A percentile compares a stretch with the other conserved stretches of the same genome.
Conservation (phyloP, 2,888 invertebrate species). For the Megastigmus dorsalis region DNA sequence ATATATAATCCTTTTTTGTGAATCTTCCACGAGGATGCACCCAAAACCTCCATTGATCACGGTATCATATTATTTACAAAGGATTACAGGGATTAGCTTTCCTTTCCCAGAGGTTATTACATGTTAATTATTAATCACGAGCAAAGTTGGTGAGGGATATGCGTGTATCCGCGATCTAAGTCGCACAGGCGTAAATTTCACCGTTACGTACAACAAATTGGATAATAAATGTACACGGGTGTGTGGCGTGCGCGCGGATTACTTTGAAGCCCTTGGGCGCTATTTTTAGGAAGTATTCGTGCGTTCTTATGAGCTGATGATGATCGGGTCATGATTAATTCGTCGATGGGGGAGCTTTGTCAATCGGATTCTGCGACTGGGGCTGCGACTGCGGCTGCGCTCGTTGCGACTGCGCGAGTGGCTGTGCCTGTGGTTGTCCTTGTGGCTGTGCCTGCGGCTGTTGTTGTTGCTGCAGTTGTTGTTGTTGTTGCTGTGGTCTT, state of each 20-base stretch:
- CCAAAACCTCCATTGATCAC: constrained; percentile 67
- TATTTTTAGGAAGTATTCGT: too few species aligned
- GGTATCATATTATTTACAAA: constrained; percentile 63
- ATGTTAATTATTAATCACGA: too few species aligned
- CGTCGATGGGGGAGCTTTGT: constrained; percentile 2
- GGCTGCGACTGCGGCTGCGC: constrained; percentile 14
- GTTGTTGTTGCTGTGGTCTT: constrained; percentile 19
- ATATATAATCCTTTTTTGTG: too few species aligned
- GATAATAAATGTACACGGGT: constrained; percentile 32
- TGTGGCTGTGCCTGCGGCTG: not conserved
- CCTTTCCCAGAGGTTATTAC: not conserved
- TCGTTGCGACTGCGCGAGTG: not conserved
- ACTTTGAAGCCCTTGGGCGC: not conserved
- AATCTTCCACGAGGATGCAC: constrained; percentile 54
- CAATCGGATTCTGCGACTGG: not conserved
- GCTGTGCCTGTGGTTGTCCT: not conserved
- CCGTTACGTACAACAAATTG: not conserved
- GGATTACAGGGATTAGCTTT: constrained; percentile 16
- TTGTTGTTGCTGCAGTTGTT: constrained; percentile 18
- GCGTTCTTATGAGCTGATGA: too few species aligned
- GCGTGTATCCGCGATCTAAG: too few species aligned
- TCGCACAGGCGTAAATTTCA: too few species aligned
- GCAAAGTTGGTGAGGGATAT: too few species aligned
- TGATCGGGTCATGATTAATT: too few species aligned
- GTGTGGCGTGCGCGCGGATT: not conserved